Evolutionary conservation across 2,888 invertebrate species (phyloP), one percentile per base, ranked within the genome.

Genomic region (Teleogryllus oceanicus): DNA sequence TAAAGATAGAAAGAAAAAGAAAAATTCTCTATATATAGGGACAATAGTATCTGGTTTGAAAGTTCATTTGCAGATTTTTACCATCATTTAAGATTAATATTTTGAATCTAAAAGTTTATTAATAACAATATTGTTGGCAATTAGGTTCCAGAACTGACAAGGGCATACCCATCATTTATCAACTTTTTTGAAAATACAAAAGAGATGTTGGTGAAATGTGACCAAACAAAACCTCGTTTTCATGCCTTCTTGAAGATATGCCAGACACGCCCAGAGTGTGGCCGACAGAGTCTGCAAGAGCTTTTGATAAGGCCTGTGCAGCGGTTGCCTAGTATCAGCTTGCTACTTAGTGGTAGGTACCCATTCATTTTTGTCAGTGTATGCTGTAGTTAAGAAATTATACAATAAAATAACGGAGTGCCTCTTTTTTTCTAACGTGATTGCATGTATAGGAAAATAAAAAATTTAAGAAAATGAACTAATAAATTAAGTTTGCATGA

Each of bases 181-280:
- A 99, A 99, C 89, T 98, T 96, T 89, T 98, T 98, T 88, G 98
- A 99, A 88, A 95, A 96, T 87, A 96, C 97, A 88, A 97, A 97
- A 88, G 96, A 97, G 86, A 95, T 95, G 89, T 91, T 99, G 86
- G 90, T 92, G 85, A 92, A 93, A 86, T 98, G 97, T 89, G 97
- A 97, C 89, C 92, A 92, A 86, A 94, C 92, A 85, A 97, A 97
- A 88, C 97, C 97, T 75, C 89, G 90, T 87, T 99, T 99, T 90
- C 97, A 98, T 89, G 98, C 98, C 85, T 99, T 99, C 89, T 91
- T 99, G 83, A 98, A 98, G 90, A 96, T 97, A 85, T 94, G 96
- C 87, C 95, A 96, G 89, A 94, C 95, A 74, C 94, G 94, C 87
- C 96, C 97, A 11, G 98, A 99, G 87, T 99, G 98, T 88, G 97